Conservation (phyloP, 2,113 vertebrate species). For the Apus apus region DNA sequence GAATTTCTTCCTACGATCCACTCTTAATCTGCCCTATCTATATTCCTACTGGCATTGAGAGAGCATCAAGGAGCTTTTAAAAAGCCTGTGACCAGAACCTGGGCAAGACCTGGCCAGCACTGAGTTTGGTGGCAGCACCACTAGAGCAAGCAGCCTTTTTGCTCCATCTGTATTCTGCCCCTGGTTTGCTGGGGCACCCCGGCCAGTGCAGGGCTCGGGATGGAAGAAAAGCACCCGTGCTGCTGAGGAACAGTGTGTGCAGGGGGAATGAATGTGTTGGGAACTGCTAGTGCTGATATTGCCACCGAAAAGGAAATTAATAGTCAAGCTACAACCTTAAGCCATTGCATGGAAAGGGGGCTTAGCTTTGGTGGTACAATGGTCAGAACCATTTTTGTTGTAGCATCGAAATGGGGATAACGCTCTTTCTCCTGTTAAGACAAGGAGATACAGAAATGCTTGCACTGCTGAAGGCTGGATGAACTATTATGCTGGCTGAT, state of each 20-base stretch:
- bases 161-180: background rate
- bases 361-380: background rate
- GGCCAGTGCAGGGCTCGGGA: background rate
- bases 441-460: background rate
- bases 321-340: background rate
- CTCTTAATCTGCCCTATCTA: too few relatives aligned
- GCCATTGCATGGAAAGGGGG: background rate
- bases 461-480: background rate
- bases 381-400: background rate
- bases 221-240: background rate
- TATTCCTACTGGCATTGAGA: background rate
- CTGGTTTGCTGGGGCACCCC: rapidly evolving
- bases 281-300: background rate
- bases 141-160: background rate
- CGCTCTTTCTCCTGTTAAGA: background rate
- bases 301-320: background rate
- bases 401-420: background rate
- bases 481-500: background rate
- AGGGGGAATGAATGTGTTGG: rapidly evolving
- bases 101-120: background rate
- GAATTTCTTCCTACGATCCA: too few relatives aligned
- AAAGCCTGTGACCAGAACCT: background rate
- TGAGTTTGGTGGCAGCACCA: background rate
- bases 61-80: background rate
- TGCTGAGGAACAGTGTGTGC: background rate